Base-by-base conservation (phyloP, 1,140 invertebrate species). In the Heterodera carotae region DNA sequence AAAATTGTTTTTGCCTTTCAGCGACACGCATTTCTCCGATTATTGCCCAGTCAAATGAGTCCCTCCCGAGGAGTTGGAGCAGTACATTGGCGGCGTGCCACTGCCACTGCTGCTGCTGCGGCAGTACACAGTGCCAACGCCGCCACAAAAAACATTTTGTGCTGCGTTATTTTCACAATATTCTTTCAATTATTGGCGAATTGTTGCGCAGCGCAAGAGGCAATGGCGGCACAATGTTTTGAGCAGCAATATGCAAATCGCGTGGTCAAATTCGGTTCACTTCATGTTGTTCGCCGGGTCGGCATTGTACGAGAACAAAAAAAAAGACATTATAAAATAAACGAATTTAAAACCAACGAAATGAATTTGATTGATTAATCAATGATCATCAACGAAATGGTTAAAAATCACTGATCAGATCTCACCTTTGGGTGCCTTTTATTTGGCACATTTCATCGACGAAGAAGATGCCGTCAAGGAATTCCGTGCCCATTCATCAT, bases 181-280 rank as follows among this genome's bases (percentile, higher is more conserved):
- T 53, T 53, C 48, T 53, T 53, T 2, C 0, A 18, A 18, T 53
- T 53, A 18, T 53, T 53, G 12, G 48, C 48, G 4, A 4, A 15
- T 53, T n/a, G n/a, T n/a, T 12, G 12, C 4, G 18, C 48, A 18
- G 18, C 48, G 18, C 4, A 4, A 22, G 48, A 53, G 48, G 48
- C 12, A 53, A 62, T 29, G 18, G 62, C 27, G 18, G 62, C 27
- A 12, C 62, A 84, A 71, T 83, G 82, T 36, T 83, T 83, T 67
- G 82, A 84, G 31, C 83, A 83, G 29, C 82, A 83, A 68, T 83
- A 84, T 39, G 62, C 83, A 56, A 83, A 83, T 67, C 34, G 70
- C 27, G 34, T 79, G 39, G 81, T 72, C n/a, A 82, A 83, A 62
- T 78, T 83, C 25, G 31, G 83, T 29, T 59, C 82, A 8, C 64